Percentiles rank a stretch among this genome's conserved stretches.
Conservation (phyloP, 2,797 vertebrate genomes). For the Paguma larvata region DNA sequence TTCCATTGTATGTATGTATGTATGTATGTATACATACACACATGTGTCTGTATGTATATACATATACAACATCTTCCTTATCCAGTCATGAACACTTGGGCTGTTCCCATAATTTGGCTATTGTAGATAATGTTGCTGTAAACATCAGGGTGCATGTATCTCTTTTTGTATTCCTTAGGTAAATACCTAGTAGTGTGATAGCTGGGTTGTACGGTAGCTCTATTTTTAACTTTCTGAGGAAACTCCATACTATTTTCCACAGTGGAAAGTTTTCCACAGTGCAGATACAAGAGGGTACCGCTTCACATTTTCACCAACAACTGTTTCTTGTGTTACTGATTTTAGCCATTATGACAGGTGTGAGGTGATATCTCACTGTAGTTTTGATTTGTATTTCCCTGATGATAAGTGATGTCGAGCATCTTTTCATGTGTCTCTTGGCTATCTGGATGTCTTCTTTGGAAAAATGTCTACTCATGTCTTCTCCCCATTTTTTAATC, state of each 20-base stretch:
- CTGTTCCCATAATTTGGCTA: neutral
- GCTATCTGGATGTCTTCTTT: neutral
- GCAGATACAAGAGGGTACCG: neutral
- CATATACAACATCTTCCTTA: neutral
- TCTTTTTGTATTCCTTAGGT: neutral
- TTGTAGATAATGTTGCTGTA: neutral
- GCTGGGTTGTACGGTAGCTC: neutral
- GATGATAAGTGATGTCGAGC: neutral
- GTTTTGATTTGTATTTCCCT: neutral
- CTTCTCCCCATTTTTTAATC: neutral
- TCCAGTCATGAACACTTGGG: neutral
- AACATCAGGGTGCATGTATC: neutral
- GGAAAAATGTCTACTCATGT: neutral
- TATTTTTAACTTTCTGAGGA: neutral
- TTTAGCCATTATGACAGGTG: neutral
- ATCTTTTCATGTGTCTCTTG: neutral
- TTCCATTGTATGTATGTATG: neutral
- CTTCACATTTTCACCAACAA: neutral
- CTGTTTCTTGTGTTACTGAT: neutral
- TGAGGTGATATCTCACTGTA: neutral
- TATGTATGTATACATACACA: neutral
- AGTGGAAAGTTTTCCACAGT: neutral
- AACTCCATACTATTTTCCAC: neutral
- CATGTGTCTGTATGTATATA: neutral
- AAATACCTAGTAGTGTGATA: neutral